A percentile compares a stretch with the other conserved stretches of the same genome.
Conservation (phyloP, 2,113 vertebrate genomes). For the Rutilus rutilus region DNA sequence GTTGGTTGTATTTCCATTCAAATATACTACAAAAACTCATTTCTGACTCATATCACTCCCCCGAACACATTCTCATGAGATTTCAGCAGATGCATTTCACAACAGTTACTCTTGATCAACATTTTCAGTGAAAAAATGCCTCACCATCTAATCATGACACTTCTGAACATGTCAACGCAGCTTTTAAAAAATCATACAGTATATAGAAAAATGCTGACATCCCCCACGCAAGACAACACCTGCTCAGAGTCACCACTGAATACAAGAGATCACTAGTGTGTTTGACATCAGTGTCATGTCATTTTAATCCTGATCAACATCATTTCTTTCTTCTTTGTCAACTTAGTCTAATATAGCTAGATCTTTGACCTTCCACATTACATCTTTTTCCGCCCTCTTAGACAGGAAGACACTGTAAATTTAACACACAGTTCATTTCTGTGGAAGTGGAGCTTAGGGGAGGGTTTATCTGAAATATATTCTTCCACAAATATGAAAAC, state of each 20-base stretch:
- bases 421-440: neutral
- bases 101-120: neutral
- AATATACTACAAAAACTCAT: neutral
- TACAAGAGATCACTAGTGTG: constrained; percentile 45
- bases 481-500: neutral
- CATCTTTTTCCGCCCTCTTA: neutral
- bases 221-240: constrained; percentile 8
- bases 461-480: neutral
- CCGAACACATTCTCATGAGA: neutral
- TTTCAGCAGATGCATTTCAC: neutral
- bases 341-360: neutral
- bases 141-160: neutral
- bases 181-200: neutral
- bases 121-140: neutral
- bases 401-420: neutral
- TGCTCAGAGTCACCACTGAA: neutral
- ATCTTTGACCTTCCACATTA: neutral
- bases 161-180: neutral
- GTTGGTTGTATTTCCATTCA: neutral
- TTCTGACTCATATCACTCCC: neutral
- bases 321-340: constrained; percentile 40
- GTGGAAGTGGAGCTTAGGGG: neutral
- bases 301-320: neutral
- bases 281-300: constrained; percentile 68
- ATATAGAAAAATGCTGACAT: constrained; percentile 29